Conservation (phyloP, 1,140 invertebrate species). For the Zeugodacus cucurbitae region DNA sequence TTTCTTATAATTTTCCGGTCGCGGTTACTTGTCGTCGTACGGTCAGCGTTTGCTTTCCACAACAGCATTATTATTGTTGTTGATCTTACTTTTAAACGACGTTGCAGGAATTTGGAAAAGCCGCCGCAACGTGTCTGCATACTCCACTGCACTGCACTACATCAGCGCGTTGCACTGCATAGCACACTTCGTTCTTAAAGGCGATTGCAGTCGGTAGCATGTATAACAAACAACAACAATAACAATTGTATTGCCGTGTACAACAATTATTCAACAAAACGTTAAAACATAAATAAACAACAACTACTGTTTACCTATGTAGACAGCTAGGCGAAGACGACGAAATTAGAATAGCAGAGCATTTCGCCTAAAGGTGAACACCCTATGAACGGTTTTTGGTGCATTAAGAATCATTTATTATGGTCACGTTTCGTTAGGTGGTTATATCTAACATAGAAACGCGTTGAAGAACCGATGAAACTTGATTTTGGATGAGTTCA, state of each 20-base stretch:
- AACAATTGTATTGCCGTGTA: neutral
- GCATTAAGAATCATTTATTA: no score
- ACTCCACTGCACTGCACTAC: neutral
- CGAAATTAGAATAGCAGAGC: neutral
- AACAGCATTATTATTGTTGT: neutral
- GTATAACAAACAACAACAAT: neutral
- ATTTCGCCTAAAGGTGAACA: neutral
- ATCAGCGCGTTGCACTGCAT: neutral
- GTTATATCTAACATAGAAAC: no score
- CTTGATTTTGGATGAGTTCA: no score
- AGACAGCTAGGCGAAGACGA: neutral
- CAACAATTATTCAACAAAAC: slow-evolving; percentile 29
- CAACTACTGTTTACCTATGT: slow-evolving; percentile 5
- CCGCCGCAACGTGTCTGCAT: slow-evolving; percentile 7
- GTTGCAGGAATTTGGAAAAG: slow-evolving; percentile 1
- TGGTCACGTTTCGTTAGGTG: no score
- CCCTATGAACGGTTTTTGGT: neutral
- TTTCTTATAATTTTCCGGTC: slow-evolving; percentile 37
- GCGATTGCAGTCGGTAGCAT: neutral
- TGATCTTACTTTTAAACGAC: neutral
- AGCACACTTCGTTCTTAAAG: neutral
- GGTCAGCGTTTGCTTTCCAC: neutral
- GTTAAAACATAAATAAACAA: neutral
- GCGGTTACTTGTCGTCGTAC: neutral
- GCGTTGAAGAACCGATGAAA: no score